Evolutionary conservation across 2,113 vertebrate genomes (phyloP), one percentile per base, ranked within the genome.

Genomic region (Microcebus murinus): DNA sequence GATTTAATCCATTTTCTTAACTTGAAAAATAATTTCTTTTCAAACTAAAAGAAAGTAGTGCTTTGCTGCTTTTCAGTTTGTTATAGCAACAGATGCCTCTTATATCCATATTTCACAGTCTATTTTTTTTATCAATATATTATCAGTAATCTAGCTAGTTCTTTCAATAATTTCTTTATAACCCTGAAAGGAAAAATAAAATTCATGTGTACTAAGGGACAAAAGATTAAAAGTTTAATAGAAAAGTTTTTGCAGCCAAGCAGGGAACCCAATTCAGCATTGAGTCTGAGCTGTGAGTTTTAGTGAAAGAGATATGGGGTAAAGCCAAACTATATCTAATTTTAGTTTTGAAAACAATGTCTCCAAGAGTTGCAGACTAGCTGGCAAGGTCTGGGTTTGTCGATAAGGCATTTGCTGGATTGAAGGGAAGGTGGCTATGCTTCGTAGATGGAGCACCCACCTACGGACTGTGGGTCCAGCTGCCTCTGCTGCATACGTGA

Each of bases 21-120:
- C 65, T 88, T 45, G 29, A 67, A 82, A 97, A 96, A 63, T 91
- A 94, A 70, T 89, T 95, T 65, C 48, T 96, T 96, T 96, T 92
- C 59, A 95, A 85, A 93, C 67, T 73, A 92, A 87, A 83, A 95
- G 57, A 68, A 95, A 71, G 10, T 76, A 15, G 15, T 83, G 4
- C 17, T 94, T 81, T 74, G 52, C 29, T 95, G 15, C 36, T 95
- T 91, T 92, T 91, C 71, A 90, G 13, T 86, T 95, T 96, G 25
- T 39, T 85, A 39, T 50, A 73, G 55, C 17, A 71, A 89, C 11
- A 65, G 81, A 79, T 84, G 11, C 42, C 21, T 91, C 31, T 87
- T 92, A 45, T 87, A 61, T 27, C 34, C 8, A 31, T 83, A 65
- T 59, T 82, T 95, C 29, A 76, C 12, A 73, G 13, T 87, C 1